phyloP scores from a whole-genome alignment of 2,888 invertebrate species.

The Catocala fraxini region DNA sequence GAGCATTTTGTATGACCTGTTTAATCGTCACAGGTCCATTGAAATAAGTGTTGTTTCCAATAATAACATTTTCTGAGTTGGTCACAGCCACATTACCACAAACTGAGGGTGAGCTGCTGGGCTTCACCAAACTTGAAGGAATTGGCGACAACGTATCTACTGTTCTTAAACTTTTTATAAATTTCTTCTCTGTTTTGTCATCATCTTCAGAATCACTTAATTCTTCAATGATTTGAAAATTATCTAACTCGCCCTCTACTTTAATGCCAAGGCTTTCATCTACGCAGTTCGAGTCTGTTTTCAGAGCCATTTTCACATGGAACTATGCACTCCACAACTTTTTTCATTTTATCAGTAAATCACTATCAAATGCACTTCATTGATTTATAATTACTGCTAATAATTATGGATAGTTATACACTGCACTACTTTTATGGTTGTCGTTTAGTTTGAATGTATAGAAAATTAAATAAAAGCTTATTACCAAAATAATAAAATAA shows the following conservation, averaged over 20 bases:
- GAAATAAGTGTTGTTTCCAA: slow-evolving; percentile 92
- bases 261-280: slow-evolving; percentile 60
- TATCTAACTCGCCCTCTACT: slow-evolving; percentile 71
- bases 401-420: background rate
- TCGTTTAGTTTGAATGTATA: too few species aligned
- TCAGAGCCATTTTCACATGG: slow-evolving; percentile 59
- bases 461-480: too few species aligned
- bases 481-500: too few species aligned
- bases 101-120: slow-evolving; percentile 53
- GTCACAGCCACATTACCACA: slow-evolving; percentile 89
- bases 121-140: slow-evolving; percentile 60
- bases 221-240: slow-evolving; percentile 71
- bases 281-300: slow-evolving; percentile 40
- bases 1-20: slow-evolving; percentile 88
- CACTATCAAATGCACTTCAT: background rate
- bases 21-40: slow-evolving; percentile 93
- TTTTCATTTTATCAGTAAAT: slow-evolving; percentile 5
- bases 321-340: slow-evolving; percentile 29
- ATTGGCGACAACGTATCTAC: slow-evolving; percentile 54
- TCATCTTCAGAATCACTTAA: slow-evolving; percentile 64
- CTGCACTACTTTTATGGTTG: background rate
- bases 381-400: background rate
- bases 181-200: slow-evolving; percentile 32
- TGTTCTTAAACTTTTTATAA: slow-evolving; percentile 46
- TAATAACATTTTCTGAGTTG: slow-evolving; percentile 91